Evolutionary conservation across 2,797 vertebrate species (phyloP), one percentile per base, ranked within the genome.

Genomic region (Sardinella longiceps): DNA sequence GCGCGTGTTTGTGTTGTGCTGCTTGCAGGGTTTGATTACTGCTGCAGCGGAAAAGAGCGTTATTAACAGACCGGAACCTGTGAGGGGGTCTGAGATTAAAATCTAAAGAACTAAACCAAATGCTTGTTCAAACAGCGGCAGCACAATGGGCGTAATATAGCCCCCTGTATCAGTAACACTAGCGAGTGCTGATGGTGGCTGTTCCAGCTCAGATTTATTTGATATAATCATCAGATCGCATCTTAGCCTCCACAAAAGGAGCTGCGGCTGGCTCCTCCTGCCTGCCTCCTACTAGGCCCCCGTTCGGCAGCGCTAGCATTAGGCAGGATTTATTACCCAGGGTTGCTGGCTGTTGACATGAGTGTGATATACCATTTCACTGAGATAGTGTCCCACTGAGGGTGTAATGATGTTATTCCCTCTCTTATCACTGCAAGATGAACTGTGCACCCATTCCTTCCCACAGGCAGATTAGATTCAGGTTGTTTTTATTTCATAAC

Each of bases 391-490:
- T 93, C 92, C 92, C 88, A 87, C 90, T 90, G 92, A 74, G 92
- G 87, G 87, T 94, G 93, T 94, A 94, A 94, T 94, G 92, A 94
- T 94, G 92, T 94, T 93, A 93, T 92, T 91, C 90, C 88, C 92
- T 6, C 85, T 92, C 92, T 91, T 94, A 95, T 95, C 94, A 92
- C 86, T 84, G n/a, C 80, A 90, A 92, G 93, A 94, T 94, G 91
- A 94, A 94, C 93, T 89, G 89, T 84, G 85, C 0, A 51, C 90
- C 82, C 86, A 92, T 91, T 88, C 85, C 86, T 90, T 88, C 87
- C 86, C 88, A 80, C 80, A 84, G 85, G 77, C 84, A 89, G 89
- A 90, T 90, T 90, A 88, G 33, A 86, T 83, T 86, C 87, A 86
- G 89, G 58, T 87, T 89, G 88, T 85, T 89, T 91, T 87, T 85